phyloP scores from a whole-genome alignment of 2,797 vertebrate genomes.

The Chelon auratus region DNA sequence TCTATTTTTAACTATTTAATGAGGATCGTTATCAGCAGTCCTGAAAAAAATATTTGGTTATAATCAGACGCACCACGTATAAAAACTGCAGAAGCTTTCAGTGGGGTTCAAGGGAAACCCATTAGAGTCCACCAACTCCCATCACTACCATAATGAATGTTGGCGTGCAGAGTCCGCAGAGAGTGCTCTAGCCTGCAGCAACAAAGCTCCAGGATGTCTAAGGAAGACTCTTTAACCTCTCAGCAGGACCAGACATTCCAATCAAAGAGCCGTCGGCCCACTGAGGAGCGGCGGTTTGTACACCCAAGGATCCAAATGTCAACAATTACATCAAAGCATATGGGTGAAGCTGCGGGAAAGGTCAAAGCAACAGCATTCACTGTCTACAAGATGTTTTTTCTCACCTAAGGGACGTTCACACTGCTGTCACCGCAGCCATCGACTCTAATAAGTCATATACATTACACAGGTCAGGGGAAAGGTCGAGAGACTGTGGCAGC shows the following conservation, averaged over 20 bases:
- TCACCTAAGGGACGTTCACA: slow-evolving; percentile 6
- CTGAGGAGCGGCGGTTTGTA: slow-evolving; percentile 25
- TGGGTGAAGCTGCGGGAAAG: slow-evolving; percentile 42
- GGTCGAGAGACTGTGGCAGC: slow-evolving; percentile 12
- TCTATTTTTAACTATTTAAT: too few species aligned
- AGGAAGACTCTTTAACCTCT: slow-evolving; percentile 45
- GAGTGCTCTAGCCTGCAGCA: slow-evolving; percentile 16
- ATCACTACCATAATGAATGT: slow-evolving; percentile 41
- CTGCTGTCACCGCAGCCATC: slow-evolving; percentile 6
- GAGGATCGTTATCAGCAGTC: too few species aligned
- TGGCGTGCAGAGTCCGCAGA: slow-evolving; percentile 38
- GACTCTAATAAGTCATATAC: background rate
- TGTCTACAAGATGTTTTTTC: slow-evolving; percentile 2
- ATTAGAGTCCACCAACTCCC: slow-evolving; percentile 9
- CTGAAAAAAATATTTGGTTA: too few species aligned
- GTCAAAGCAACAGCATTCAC: slow-evolving; percentile 43
- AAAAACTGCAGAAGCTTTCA: too few species aligned
- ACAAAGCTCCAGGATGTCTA: slow-evolving; percentile 28
- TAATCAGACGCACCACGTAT: too few species aligned
- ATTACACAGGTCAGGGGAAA: slow-evolving; percentile 26
- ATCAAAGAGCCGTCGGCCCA: slow-evolving; percentile 50
- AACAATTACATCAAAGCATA: slow-evolving; percentile 55
- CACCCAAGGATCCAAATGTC: slow-evolving; percentile 51
- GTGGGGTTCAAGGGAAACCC: background rate
- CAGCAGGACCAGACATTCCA: slow-evolving; percentile 34